Base-by-base conservation (phyloP, 2,888 invertebrate species). In the Muschampia plurimacula region DNA sequence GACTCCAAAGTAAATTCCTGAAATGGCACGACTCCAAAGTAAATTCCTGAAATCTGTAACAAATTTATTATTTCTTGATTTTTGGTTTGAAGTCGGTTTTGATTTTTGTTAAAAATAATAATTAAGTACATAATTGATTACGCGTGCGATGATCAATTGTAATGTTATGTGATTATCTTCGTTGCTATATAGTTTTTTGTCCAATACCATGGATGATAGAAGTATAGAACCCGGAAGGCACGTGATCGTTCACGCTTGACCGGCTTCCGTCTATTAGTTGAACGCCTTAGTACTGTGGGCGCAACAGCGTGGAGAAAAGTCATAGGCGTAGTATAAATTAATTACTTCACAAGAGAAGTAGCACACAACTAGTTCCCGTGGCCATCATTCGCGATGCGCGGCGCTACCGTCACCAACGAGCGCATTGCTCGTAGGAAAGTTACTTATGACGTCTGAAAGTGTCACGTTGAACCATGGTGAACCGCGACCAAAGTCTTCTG, bases 371-470 rank as follows among this genome's bases (percentile, higher is more conserved):
- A 82, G 82, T 88, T 86, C 84, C 80, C 79, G 83, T 82, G 80
- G 79, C 80, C 79, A 83, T 82, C 86, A 84, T 82, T 83, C 83
- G 87, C 86, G 83, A 83, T 86, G 84, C 77, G 85, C 80, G 85
- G 87, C 82, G 83, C 81, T 79, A 77, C 77, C 71, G 75, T 79
- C 78, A 74, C 67, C 76, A 66, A 80, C 84, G 82, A 86, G 89
- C 90, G 91, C 92, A 94, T 93, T 92, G 91, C 94, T 92, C 89
- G 87, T 92, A 94, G 92, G 94, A 94, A 94, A 94, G 94, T 94
- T 93, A 92, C 90, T 91, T 90, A 90, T 93, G 93, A 92, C 91
- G 92, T 91, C 86, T 86, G 86, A 89, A 95, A 95, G 94, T 95
- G 92, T 95, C 92, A 94, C 94, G 86, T 90, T 94, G 94, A 94